A percentile compares a stretch with the other conserved stretches of the same genome.
phyloP scores from a whole-genome alignment of 2,888 invertebrate species.

The Nemotelus nigrinus region DNA sequence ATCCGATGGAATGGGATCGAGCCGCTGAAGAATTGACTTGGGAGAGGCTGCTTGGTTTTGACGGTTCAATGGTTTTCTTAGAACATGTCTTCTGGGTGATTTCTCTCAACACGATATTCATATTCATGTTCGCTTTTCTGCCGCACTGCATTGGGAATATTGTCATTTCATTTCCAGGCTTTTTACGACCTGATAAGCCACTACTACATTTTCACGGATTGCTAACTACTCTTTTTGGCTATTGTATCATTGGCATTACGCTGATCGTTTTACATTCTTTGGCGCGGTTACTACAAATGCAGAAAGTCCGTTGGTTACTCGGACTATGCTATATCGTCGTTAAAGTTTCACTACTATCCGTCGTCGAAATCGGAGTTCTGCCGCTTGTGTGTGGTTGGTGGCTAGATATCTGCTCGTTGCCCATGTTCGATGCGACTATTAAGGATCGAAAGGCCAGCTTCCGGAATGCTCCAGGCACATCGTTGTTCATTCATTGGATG shows the following conservation, averaged over 20 bases:
- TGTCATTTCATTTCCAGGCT: conserved; percentile 77
- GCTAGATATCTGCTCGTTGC: conserved; percentile 96
- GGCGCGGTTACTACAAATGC: conserved; percentile 81
- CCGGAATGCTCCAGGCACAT: conserved; percentile 91
- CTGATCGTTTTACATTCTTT: conserved; percentile 86
- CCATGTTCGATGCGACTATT: conserved; percentile 89
- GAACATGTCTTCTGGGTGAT: conserved; percentile 99
- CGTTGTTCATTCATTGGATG: conserved; percentile 98
- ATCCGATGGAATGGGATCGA: conserved; percentile 98
- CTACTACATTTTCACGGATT: conserved; percentile 91
- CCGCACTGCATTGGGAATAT: conserved; percentile 95
- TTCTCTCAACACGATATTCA: conserved; percentile 95
- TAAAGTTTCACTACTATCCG: conserved; percentile 91
- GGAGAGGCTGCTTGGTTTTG: conserved; percentile 94
- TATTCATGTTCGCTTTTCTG: conserved; percentile 95
- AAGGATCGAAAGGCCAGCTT: conserved; percentile 90
- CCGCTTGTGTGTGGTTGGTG: conserved; percentile 99
- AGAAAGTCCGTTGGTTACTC: conserved; percentile 83
- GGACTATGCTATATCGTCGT: conserved; percentile 87
- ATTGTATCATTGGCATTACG: conserved; percentile 86
- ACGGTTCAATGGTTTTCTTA: conserved; percentile 95
- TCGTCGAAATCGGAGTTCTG: conserved; percentile 96
- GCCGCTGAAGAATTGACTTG: conserved; percentile 98
- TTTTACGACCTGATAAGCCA: conserved; percentile 62
- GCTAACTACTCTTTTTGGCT: conserved; percentile 91